Conservation (phyloP, 2,113 vertebrate genomes). For the Equus przewalskii region DNA sequence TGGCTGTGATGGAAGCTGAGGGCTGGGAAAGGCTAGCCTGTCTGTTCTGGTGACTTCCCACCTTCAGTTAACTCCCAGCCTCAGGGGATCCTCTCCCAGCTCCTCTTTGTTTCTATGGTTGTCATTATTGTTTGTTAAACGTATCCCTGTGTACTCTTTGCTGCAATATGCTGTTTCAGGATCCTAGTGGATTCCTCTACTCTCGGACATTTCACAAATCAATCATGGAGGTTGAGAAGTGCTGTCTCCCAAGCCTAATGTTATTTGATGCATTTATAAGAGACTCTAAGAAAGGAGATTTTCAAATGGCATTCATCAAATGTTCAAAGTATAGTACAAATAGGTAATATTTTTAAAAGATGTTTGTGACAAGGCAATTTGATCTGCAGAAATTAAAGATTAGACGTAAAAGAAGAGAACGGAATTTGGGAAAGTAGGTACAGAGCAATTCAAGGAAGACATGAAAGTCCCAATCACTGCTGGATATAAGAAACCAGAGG, state of each 20-base stretch:
- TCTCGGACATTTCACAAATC: neutral
- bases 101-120: constrained; percentile 71
- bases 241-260: constrained; percentile 1
- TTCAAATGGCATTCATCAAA: constrained; percentile 2
- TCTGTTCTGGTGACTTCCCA: constrained; percentile 48
- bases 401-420: constrained; percentile 62
- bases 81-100: neutral
- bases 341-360: constrained; percentile 47
- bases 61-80: constrained; percentile 75
- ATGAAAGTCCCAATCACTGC: constrained; percentile 54
- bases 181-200: constrained; percentile 33
- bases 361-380: constrained; percentile 38
- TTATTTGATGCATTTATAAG: constrained; percentile 10
- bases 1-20: neutral
- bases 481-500: constrained; percentile 9
- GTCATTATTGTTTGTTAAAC: constrained; percentile 18
- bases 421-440: constrained; percentile 46
- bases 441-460: constrained; percentile 54
- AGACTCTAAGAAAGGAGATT: constrained; percentile 31
- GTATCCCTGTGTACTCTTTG: constrained; percentile 58
- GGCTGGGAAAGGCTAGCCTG: constrained; percentile 29
- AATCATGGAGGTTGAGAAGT: constrained; percentile 19
- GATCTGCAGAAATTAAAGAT: constrained; percentile 65
- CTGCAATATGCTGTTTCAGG: constrained; percentile 17
- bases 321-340: constrained; percentile 33